phyloP scores from a whole-genome alignment of 2,888 invertebrate genomes.

The Napeogenes inachia region DNA sequence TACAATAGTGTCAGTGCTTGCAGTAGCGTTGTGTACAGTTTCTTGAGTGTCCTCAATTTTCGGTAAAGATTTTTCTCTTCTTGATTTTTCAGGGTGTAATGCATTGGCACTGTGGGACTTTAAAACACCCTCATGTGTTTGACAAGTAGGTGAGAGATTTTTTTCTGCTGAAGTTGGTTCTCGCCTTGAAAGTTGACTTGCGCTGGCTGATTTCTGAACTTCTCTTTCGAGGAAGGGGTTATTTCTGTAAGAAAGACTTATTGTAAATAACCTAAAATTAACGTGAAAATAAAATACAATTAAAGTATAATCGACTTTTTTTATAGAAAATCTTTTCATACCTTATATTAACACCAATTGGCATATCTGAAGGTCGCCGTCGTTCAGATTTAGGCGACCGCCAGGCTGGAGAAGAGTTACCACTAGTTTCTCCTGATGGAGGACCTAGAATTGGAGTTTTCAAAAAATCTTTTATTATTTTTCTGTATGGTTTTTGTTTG shows the following conservation, averaged over 20 bases:
- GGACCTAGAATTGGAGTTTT: conserved; percentile 43
- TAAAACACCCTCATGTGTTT: conserved; percentile 55
- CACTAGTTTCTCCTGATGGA: conserved; percentile 75
- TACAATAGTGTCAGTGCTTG: conserved; percentile 63
- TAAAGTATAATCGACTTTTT: too few relatives aligned
- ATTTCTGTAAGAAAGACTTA: conserved; percentile 47
- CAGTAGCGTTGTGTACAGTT: conserved; percentile 47
- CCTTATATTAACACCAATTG: conserved; percentile 71
- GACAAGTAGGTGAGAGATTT: conserved; percentile 45
- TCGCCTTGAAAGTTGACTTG: conserved; percentile 68
- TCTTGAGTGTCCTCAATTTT: conserved; percentile 56
- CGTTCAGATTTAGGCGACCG: conserved; percentile 80
- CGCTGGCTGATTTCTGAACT: conserved; percentile 83
- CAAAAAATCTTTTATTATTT: neutral
- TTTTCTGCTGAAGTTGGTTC: conserved; percentile 55
- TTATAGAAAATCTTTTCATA: conserved; percentile 26
- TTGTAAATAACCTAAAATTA: too few relatives aligned
- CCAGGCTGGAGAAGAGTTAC: conserved; percentile 82
- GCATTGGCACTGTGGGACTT: conserved; percentile 71
- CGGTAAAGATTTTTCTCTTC: conserved; percentile 29
- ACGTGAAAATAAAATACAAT: too few relatives aligned
- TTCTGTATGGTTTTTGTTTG: neutral
- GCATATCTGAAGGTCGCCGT: conserved; percentile 73
- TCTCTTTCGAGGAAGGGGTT: conserved; percentile 75
- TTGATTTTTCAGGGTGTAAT: conserved; percentile 53